Evolutionary conservation across 2,113 vertebrate genomes (phyloP), one percentile per base, ranked within the genome.

Genomic region (Tetrao urogallus): DNA sequence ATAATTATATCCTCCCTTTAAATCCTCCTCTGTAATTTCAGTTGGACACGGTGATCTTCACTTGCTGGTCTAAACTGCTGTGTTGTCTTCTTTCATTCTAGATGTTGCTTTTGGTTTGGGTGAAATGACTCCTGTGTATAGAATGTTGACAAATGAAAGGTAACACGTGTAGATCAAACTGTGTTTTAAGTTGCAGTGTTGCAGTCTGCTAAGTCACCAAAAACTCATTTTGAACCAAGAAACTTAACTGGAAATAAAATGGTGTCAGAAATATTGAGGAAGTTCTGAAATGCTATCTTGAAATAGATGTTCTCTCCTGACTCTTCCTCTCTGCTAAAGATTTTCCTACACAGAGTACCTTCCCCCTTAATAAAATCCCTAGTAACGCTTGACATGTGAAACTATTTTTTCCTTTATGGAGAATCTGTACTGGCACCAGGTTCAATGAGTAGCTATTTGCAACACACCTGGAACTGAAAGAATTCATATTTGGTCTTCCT

Each of bases 11-110:
- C 54, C 60, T 95, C 42, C 69, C 38, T 93, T 82, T 77, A 78
- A 88, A 66, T 82, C 64, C 36, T 86, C 4, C 92, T 80, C 76
- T 97, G 87, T 97, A 97, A 97, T 97, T 97, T 95, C 64, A 95
- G 71, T 90, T 95, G 95, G 86, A 77, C 71, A 82, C 1, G 2
- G 69, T 85, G 92, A 75, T 86, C 72, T 43, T 89, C 4, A 1
- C 69, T 86, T 85, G 78, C 83, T 86, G 57, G 13, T 58, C 69
- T 70, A 32, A 89, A 56, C 40, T 89, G 75, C 92, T 82, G 56
- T 60, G 67, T 90, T 93, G 63, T 54, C 66, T 83, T 65, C 42
- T 13, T 77, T 85, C 17, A 34, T 61, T 89, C 61, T 73, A 61
- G 50, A 88, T 84, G 48, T 78, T 40, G 34, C 52, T 89, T 93